A percentile compares a stretch with the other conserved stretches of the same genome.
These are phyloP conservation scores for Embiotoca jacksoni DNA, from an alignment of 2,113 vertebrate species.

Conservation along the genomic window DNA sequence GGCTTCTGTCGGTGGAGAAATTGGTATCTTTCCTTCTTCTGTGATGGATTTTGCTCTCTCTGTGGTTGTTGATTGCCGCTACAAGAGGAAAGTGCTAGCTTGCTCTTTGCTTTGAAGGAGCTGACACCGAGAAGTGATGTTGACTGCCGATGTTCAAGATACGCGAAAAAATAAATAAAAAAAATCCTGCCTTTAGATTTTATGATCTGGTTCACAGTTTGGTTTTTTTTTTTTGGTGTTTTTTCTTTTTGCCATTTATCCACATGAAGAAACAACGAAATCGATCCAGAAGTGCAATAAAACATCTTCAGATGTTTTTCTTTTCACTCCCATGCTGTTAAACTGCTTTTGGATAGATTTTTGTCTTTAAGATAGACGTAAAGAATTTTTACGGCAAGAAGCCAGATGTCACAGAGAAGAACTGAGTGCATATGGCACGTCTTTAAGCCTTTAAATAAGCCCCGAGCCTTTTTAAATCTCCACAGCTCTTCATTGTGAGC, in stretches of 20 bases:
- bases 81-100: slow-evolving; percentile 9
- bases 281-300: neutral
- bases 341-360: neutral
- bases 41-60: slow-evolving; percentile 39
- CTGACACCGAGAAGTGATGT: slow-evolving; percentile 13
- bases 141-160: slow-evolving; percentile 12
- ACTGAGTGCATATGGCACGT: neutral
- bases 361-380: neutral
- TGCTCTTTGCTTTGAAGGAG: neutral
- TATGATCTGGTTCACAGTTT: slow-evolving; percentile 7
- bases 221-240: too few species aligned
- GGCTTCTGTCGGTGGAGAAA: slow-evolving; percentile 28
- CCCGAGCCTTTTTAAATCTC: slow-evolving; percentile 3
- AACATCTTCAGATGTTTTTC: neutral
- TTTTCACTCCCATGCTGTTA: neutral
- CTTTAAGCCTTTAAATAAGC: slow-evolving; percentile 22
- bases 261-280: neutral
- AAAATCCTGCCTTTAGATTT: slow-evolving; percentile 5
- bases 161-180: neutral
- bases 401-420: slow-evolving; percentile 11
- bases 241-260: slow-evolving; percentile 8
- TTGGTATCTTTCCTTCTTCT: slow-evolving; percentile 26
- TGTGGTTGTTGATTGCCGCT: slow-evolving; percentile 26
- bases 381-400: neutral
- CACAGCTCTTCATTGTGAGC: slow-evolving; percentile 1